Evolutionary conservation across 2,113 vertebrate species (phyloP).

Genomic region (Coracopsis vasa): DNA sequence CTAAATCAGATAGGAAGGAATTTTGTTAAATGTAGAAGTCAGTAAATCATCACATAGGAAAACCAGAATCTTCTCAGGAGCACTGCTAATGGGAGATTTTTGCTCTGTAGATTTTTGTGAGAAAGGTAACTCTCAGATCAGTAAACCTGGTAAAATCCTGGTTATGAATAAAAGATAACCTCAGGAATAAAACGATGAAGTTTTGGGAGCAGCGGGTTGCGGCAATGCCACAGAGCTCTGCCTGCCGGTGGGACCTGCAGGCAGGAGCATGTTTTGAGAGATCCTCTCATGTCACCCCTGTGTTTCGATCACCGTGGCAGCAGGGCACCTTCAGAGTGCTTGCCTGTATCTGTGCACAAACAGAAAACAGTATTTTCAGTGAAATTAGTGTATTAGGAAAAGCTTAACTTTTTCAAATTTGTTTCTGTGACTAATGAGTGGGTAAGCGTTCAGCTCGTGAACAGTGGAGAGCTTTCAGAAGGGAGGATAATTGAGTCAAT

Average conservation of each 20-base stretch:
- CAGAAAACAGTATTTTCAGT: background rate
- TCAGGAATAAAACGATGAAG: fast-evolving
- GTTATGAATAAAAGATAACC: background rate
- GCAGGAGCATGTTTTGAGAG: fast-evolving
- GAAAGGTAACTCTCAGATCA: background rate
- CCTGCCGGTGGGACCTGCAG: background rate
- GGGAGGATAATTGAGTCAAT: slow-evolving; percentile 53
- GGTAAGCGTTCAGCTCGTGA: background rate
- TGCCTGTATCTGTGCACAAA: background rate
- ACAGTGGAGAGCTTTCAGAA: slow-evolving; percentile 23
- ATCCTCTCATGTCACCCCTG: background rate
- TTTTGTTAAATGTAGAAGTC: background rate
- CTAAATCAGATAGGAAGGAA: background rate
- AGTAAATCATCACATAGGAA: background rate
- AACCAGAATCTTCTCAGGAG: background rate
- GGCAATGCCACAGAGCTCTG: background rate
- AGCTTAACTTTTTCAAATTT: slow-evolving; percentile 15
- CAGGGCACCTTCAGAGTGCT: background rate
- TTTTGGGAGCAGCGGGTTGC: background rate
- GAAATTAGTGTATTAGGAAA: background rate
- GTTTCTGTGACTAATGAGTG: background rate
- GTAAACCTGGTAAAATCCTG: background rate
- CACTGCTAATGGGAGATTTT: background rate
- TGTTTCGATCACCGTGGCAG: background rate
- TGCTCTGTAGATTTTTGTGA: background rate